These are phyloP conservation scores for Tenthredo livida DNA, from an alignment of 2,888 invertebrate species.

Conservation along the genomic window DNA sequence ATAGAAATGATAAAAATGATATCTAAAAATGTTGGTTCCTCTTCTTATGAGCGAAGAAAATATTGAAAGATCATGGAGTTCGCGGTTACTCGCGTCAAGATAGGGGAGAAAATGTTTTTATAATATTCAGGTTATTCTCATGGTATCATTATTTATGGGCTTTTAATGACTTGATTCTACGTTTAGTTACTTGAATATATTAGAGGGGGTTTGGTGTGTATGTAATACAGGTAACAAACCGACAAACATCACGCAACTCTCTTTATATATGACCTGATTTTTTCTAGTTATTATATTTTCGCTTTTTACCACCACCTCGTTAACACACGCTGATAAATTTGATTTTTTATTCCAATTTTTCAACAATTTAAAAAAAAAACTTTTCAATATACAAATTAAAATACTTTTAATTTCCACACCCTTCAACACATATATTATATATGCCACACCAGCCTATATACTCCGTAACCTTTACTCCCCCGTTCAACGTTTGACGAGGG, in stretches of 20 bases:
- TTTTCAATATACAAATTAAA: neutral
- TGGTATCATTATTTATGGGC: slow-evolving; percentile 21
- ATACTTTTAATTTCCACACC: neutral
- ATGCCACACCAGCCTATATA: too few species aligned
- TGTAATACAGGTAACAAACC: slow-evolving; percentile 6
- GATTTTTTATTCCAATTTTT: neutral
- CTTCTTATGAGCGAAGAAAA: neutral
- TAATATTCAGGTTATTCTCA: neutral
- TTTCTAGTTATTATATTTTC: neutral
- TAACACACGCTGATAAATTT: neutral
- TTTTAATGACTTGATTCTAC: slow-evolving; percentile 39
- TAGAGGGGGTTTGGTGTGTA: neutral
- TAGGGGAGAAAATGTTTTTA: neutral
- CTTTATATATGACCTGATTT: slow-evolving; percentile 24
- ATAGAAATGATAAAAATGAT: neutral
- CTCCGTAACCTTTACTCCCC: neutral
- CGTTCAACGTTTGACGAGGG: neutral
- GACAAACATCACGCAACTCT: slow-evolving; percentile 20
- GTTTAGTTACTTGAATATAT: slow-evolving; percentile 9
- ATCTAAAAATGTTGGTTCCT: too few species aligned
- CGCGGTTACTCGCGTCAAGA: neutral
- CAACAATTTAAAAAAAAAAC: too few species aligned
- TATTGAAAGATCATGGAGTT: neutral
- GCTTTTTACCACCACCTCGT: neutral
- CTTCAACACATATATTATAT: too few species aligned